These are phyloP conservation scores for Castor canadensis DNA, from an alignment of 2,113 vertebrate species.

Conservation along the genomic window DNA sequence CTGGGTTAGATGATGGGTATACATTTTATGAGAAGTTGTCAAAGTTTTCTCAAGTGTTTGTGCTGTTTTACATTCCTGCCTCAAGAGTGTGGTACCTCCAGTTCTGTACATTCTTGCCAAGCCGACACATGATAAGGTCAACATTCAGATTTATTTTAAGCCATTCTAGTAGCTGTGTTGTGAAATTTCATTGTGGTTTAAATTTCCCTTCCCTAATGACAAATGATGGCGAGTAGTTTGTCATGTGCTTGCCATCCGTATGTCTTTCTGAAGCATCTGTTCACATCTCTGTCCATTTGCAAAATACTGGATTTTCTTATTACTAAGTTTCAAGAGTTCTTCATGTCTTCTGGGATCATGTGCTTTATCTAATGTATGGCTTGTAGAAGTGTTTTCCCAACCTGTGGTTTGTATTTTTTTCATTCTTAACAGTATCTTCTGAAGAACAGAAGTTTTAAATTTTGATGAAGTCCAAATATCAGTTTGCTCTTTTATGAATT, in stretches of 20 bases:
- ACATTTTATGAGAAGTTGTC: not conserved
- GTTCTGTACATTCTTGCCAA: not conserved
- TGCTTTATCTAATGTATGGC: not conserved
- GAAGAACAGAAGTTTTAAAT: conserved; percentile 32
- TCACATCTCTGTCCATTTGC: not conserved
- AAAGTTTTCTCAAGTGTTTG: not conserved
- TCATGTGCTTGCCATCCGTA: not conserved
- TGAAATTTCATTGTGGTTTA: not conserved
- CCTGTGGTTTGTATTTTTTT: conserved; percentile 25
- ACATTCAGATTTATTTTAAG: not conserved
- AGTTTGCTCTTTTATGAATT: conserved; percentile 36
- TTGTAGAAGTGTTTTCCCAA: not conserved
- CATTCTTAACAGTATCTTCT: conserved; percentile 4
- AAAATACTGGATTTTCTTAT: not conserved
- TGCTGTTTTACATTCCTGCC: not conserved
- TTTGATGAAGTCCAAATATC: conserved; percentile 7
- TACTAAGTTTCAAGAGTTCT: not conserved
- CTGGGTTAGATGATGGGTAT: not conserved
- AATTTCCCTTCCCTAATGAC: not conserved
- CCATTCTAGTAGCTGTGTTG: not conserved
- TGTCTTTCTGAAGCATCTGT: not conserved
- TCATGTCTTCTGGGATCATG: not conserved
- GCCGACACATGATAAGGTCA: not conserved
- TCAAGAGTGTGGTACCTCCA: not conserved
- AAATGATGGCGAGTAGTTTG: not conserved